Percentiles rank a stretch among this genome's conserved stretches.
These are phyloP conservation scores for Galerucella nymphaeae DNA, from an alignment of 2,888 invertebrate genomes.

Conservation along the genomic window DNA sequence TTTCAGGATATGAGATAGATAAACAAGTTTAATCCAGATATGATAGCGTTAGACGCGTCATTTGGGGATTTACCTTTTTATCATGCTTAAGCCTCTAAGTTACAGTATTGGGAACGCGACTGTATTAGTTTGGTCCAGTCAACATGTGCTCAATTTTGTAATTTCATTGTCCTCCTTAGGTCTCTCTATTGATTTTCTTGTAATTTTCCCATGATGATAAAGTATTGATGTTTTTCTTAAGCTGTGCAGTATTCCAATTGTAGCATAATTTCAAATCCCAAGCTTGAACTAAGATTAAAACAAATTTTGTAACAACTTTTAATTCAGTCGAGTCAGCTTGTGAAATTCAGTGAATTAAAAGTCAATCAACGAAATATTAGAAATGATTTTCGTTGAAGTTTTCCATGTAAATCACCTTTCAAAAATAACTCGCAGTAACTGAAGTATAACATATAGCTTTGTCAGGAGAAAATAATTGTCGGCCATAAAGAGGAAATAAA, in stretches of 20 bases:
- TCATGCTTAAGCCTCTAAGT: conserved; percentile 1
- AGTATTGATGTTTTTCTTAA: no score
- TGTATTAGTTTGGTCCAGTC: no score
- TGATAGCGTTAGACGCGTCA: conserved; percentile 20
- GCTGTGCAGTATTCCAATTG: no score
- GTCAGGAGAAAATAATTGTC: conserved; percentile 51
- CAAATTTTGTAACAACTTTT: background rate
- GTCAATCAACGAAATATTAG: conserved; percentile 27
- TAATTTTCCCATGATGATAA: no score
- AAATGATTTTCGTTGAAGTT: conserved; percentile 26
- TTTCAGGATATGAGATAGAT: conserved; percentile 50
- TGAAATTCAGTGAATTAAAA: background rate
- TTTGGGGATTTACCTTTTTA: conserved; percentile 30
- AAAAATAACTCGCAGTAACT: conserved; percentile 35
- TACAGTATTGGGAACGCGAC: background rate
- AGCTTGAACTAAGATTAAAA: no score
- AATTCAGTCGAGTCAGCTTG: background rate
- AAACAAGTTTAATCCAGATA: conserved; percentile 49
- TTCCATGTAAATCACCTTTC: conserved; percentile 22
- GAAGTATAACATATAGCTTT: conserved; percentile 26
- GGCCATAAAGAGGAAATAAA: conserved; percentile 50
- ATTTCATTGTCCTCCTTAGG: no score
- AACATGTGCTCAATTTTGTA: no score
- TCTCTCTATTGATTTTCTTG: no score
- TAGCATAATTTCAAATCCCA: no score